Evolutionary conservation across 2,113 vertebrate species (phyloP).

Genomic region (Carassius carassius): DNA sequence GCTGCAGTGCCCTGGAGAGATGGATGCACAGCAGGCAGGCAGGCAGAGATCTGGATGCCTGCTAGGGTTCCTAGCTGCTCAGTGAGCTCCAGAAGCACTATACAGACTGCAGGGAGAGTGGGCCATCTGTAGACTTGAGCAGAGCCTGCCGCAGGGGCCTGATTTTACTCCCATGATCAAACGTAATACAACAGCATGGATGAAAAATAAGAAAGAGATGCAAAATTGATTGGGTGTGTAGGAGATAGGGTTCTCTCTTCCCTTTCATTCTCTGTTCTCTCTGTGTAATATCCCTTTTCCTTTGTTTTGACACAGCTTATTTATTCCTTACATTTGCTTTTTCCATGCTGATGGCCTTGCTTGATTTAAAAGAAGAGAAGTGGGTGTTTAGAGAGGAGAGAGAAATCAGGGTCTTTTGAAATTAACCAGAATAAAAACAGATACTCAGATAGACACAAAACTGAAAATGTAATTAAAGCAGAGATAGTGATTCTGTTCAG

Average conservation of each 20-base stretch:
- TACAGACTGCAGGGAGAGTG: not conserved
- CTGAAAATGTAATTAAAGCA: conserved; percentile 39
- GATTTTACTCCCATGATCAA: conserved; percentile 35
- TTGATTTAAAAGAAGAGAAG: conserved; percentile 63
- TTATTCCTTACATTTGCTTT: conserved; percentile 73
- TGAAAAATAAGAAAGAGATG: not conserved
- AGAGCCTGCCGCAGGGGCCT: conserved; percentile 30
- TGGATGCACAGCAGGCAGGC: conserved; percentile 45
- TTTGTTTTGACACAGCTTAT: conserved; percentile 57
- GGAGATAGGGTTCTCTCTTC: not conserved
- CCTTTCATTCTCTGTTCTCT: not conserved
- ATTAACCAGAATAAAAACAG: conserved; percentile 67
- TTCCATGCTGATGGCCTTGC: conserved; percentile 57
- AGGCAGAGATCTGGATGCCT: conserved; percentile 34
- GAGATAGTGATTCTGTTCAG: not conserved
- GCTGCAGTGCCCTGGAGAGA: conserved; percentile 61
- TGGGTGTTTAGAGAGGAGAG: conserved; percentile 52
- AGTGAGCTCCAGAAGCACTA: conserved; percentile 16
- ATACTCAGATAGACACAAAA: conserved; percentile 62
- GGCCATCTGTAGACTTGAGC: conserved; percentile 64
- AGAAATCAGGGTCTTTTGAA: conserved; percentile 67
- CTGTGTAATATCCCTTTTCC: conserved; percentile 34
- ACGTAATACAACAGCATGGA: conserved; percentile 19
- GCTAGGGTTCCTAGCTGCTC: conserved; percentile 34
- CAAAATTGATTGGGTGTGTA: not conserved